Conservation (phyloP, 2,113 vertebrate genomes). For the Electrona antarctica region DNA sequence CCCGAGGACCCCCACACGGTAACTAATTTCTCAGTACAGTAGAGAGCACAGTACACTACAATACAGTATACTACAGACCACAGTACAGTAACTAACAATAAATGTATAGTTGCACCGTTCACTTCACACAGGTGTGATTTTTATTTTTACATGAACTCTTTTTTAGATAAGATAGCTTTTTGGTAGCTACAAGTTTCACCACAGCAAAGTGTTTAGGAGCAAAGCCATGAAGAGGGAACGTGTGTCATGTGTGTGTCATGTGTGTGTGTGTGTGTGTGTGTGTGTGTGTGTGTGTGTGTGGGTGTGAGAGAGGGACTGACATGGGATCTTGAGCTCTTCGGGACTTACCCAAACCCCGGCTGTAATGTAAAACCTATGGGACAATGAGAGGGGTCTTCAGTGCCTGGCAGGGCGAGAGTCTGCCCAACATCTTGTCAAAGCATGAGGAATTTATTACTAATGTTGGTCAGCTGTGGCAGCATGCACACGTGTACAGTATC, state of each 20-base stretch:
- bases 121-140: too few relatives aligned
- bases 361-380: constrained; percentile 79
- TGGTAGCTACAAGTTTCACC: constrained; percentile 11
- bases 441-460: constrained; percentile 82
- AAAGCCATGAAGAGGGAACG: constrained; percentile 29
- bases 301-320: constrained; percentile 24
- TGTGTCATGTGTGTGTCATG: background rate
- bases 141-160: too few relatives aligned
- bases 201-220: constrained; percentile 39
- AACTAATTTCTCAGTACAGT: too few relatives aligned
- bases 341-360: constrained; percentile 57
- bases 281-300: background rate
- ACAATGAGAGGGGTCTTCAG: constrained; percentile 58
- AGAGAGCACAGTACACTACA: too few relatives aligned
- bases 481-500: constrained; percentile 9
- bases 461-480: constrained; percentile 78
- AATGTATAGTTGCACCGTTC: too few relatives aligned
- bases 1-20: too few relatives aligned
- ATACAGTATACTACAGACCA: too few relatives aligned
- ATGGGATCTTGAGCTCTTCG: constrained; percentile 66
- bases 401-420: constrained; percentile 62
- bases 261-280: constrained; percentile 30
- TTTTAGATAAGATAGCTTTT: too few relatives aligned
- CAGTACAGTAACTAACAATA: too few relatives aligned
- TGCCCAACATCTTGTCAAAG: constrained; percentile 76